These are phyloP conservation scores for Crotalus horridus DNA, from an alignment of 2,113 vertebrate genomes.

Conservation along the genomic window DNA sequence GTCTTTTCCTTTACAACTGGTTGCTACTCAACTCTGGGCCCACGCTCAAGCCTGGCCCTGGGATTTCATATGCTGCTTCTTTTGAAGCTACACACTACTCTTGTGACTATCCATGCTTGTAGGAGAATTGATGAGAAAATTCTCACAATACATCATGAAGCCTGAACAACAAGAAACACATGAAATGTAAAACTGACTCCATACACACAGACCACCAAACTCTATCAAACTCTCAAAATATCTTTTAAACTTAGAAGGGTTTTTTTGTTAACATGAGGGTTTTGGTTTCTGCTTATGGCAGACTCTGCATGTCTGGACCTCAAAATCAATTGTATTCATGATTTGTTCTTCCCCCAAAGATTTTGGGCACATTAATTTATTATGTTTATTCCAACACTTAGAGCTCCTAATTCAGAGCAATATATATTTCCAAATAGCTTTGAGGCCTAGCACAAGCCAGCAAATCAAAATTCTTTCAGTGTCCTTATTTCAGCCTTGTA, in stretches of 20 bases:
- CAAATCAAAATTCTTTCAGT: not conserved
- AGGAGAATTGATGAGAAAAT: conserved; percentile 4
- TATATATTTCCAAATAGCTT: not conserved
- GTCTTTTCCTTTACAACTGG: conserved; percentile 2
- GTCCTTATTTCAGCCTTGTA: not conserved
- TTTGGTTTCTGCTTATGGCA: not conserved
- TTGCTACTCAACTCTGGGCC: not conserved
- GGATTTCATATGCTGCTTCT: conserved; percentile 30
- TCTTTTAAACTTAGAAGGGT: not conserved
- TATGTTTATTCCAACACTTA: not conserved
- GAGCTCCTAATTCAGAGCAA: not conserved
- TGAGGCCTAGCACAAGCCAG: not conserved
- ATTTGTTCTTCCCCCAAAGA: not conserved
- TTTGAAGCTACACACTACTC: not conserved
- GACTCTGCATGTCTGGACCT: not conserved
- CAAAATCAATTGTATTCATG: not conserved
- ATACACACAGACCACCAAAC: not conserved
- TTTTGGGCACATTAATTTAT: not conserved
- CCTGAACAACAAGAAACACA: not conserved
- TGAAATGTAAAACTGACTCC: conserved; percentile 2
- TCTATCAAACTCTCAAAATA: not conserved
- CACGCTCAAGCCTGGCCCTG: conserved; percentile 1
- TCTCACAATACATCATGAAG: not conserved
- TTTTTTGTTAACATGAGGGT: not conserved
- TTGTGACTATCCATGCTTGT: not conserved